These are phyloP conservation scores for Neoseiulus cucumeris DNA, from an alignment of 1,140 invertebrate genomes.

Conservation along the genomic window DNA sequence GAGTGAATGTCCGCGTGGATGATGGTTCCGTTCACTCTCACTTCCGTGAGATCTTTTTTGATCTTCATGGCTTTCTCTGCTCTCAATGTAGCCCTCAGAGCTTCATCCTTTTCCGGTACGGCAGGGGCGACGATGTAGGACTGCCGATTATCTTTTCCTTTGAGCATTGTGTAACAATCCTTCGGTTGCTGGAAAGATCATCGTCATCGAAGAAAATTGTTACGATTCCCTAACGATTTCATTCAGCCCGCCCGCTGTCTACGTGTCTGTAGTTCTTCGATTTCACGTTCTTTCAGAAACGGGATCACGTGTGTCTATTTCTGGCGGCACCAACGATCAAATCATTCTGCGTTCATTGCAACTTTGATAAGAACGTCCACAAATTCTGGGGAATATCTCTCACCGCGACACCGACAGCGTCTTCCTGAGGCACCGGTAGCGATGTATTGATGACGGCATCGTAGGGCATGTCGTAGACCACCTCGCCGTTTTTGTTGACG, in stretches of 20 bases:
- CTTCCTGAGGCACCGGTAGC: background rate
- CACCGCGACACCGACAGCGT: background rate
- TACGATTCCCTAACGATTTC: too few relatives aligned
- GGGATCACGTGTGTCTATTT: too few relatives aligned
- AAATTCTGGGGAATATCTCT: too few relatives aligned
- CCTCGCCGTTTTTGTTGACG: background rate
- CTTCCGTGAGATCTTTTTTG: background rate
- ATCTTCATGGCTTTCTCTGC: conserved; percentile 5
- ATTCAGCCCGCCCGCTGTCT: too few relatives aligned
- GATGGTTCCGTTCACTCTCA: background rate
- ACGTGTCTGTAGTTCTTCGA: too few relatives aligned
- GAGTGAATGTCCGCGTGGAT: conserved; percentile 5
- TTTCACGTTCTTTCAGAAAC: too few relatives aligned
- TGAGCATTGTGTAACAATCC: conserved; percentile 5
- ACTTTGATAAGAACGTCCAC: too few relatives aligned
- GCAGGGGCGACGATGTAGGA: conserved; percentile 6
- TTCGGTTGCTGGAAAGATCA: background rate
- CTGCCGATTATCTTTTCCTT: conserved; percentile 2
- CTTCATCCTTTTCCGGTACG: conserved; percentile 3
- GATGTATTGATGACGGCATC: conserved; percentile 8
- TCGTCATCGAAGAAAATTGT: too few relatives aligned
- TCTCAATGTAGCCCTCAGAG: background rate
- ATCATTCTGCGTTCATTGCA: too few relatives aligned
- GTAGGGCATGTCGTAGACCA: conserved; percentile 8
- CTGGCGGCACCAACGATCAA: too few relatives aligned